Percentiles rank a stretch among this genome's conserved stretches.
Evolutionary conservation across 1,140 invertebrate species (phyloP).

Genomic region (Microplitis demolitor): DNA sequence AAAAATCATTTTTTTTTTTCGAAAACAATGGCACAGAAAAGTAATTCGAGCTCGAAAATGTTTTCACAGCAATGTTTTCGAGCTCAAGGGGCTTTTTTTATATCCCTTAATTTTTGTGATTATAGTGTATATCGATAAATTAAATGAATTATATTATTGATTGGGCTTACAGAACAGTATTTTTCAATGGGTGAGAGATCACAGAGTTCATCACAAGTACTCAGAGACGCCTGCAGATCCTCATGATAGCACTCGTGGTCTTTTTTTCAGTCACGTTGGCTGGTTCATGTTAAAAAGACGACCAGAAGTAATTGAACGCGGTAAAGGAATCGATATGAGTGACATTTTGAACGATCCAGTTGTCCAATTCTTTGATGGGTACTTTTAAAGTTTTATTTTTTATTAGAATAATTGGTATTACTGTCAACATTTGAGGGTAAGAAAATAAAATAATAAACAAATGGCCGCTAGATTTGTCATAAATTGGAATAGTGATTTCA

Average conservation of each 20-base stretch:
- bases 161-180: conserved; percentile 63
- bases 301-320: conserved; percentile 77
- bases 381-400: neutral
- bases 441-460: no score
- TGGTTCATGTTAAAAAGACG: conserved; percentile 89
- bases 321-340: conserved; percentile 75
- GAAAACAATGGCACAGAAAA: no score
- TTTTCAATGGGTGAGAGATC: conserved; percentile 77
- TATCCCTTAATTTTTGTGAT: no score
- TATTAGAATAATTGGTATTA: no score
- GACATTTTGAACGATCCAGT: conserved; percentile 80
- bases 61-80: no score
- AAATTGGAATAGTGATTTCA: no score
- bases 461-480: no score
- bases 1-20: no score
- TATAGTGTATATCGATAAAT: no score
- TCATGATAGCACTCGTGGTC: conserved; percentile 85
- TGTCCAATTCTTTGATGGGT: conserved; percentile 69
- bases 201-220: conserved; percentile 89
- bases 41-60: no score
- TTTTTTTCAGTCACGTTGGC: conserved; percentile 90
- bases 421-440: no score
- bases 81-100: no score
- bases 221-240: conserved; percentile 90
- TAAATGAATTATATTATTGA: neutral